Base-by-base conservation (phyloP, 2,113 vertebrate species). In the Patagioenas fasciata region DNA sequence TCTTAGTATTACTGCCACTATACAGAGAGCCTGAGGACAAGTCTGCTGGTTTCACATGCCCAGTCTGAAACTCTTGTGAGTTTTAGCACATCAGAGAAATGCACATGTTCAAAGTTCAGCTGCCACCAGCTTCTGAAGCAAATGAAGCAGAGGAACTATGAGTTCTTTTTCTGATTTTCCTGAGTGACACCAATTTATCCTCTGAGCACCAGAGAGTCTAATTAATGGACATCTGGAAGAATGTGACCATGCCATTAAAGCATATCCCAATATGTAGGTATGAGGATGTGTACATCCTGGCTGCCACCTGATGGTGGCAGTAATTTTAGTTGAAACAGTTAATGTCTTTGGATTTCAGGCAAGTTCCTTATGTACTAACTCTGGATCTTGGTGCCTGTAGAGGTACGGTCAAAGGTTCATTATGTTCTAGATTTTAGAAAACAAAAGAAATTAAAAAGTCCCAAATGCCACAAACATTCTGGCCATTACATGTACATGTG, bases 401-500 rank as follows among this genome's bases (percentile, higher is more conserved):
- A 57, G 26, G 5, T 66, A 19, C 28, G 7, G 38, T 28, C 36
- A 73, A 73, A 91, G 4, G 51, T 54, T 71, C 19, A 54, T 50
- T 75, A 31, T 21, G 29, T 28, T 65, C 31, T 88, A 25, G 14
- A 4, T 85, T 89, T 87, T 50, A 58, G 32, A 79, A 81, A 91
- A 65, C 10, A 70, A 80, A 89, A 84, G 8, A 87, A 57, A 38
- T 70, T 2, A 28, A 54, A 19, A 85, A 54, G 9, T 77, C 23
- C 19, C 24, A 58, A 62, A 71, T 21, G 78, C 24, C 3, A 2
- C 77, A 93, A 77, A 7, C 18, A 17, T 83, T 83, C 47, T 4
- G 2, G 8, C 24, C 36, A 44, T 83, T 86, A 7, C 8, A 26
- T 9, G 4, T 47, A 67, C 0, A 0, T 34, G 17, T 44, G 4